phyloP scores from a whole-genome alignment of 92 coral and sea anemone genomes.

The Zoanthus sansibaricus region DNA sequence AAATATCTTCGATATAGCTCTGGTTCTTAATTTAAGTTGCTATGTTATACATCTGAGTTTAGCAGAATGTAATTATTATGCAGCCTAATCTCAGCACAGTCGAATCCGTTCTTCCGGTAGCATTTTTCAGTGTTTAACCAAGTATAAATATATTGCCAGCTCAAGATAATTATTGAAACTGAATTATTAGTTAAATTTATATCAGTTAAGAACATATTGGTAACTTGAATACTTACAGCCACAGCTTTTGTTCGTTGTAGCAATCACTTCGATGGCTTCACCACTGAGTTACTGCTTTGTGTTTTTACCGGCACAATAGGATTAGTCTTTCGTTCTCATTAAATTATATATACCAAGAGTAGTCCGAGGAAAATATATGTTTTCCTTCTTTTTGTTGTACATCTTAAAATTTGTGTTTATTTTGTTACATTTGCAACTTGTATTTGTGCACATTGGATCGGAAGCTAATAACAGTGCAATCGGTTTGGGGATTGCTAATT shows the following conservation, averaged over 20 bases:
- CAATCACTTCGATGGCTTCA: conserved; percentile 36
- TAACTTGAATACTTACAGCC: background rate
- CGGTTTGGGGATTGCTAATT: background rate
- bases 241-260: background rate
- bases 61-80: conserved; percentile 27
- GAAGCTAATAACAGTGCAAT: background rate
- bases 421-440: background rate
- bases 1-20: background rate
- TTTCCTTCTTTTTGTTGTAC: background rate
- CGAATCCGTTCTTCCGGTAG: conserved; percentile 43
- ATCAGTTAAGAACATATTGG: background rate
- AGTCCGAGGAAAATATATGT: background rate
- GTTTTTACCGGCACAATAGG: background rate
- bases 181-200: background rate
- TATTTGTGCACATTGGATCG: background rate
- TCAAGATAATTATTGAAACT: background rate
- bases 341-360: background rate
- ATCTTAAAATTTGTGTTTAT: background rate
- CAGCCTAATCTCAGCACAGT: conserved; percentile 3
- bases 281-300: background rate
- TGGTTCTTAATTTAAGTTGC: background rate
- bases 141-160: conserved; percentile 21
- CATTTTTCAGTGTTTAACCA: conserved; percentile 2
- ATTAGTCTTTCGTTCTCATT: background rate
- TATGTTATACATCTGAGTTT: background rate